phyloP scores from a whole-genome alignment of 2,888 invertebrate genomes.

The Minunthozetes semirufus region DNA sequence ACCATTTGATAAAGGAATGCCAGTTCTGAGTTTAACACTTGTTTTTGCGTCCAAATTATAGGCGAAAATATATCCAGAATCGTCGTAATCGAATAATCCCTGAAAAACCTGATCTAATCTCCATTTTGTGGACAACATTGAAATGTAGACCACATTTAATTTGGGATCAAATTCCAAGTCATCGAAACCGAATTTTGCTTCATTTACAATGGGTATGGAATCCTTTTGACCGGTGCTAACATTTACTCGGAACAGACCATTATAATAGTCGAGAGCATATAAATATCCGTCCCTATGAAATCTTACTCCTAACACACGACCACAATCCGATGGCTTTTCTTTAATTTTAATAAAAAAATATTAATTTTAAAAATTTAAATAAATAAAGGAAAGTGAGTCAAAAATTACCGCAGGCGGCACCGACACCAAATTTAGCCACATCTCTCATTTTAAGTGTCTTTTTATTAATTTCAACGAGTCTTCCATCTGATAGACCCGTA shows the following conservation, averaged over 20 bases:
- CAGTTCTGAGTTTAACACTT: slow-evolving; percentile 50
- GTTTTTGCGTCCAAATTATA: slow-evolving; percentile 70
- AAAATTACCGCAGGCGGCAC: slow-evolving; percentile 24
- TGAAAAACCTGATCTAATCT: slow-evolving; percentile 63
- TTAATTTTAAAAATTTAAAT: no score
- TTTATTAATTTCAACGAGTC: slow-evolving; percentile 37
- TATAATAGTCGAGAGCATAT: slow-evolving; percentile 41
- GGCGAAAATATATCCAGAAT: slow-evolving; percentile 56
- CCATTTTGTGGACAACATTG: slow-evolving; percentile 72
- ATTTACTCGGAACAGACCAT: slow-evolving; percentile 41
- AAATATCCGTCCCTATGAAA: slow-evolving; percentile 40
- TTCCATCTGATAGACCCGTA: slow-evolving; percentile 39
- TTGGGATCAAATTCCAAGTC: slow-evolving; percentile 39
- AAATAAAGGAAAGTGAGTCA: no score
- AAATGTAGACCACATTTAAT: slow-evolving; percentile 62
- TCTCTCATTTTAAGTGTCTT: slow-evolving; percentile 25
- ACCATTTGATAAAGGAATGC: slow-evolving; percentile 81
- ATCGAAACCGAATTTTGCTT: slow-evolving; percentile 26
- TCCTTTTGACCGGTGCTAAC: slow-evolving; percentile 39
- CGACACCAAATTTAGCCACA: background rate
- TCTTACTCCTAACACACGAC: slow-evolving; percentile 42
- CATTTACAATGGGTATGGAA: background rate
- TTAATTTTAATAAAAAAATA: background rate
- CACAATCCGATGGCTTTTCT: slow-evolving; percentile 39
- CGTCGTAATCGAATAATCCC: slow-evolving; percentile 57